A percentile compares a stretch with the other conserved stretches of the same genome.
Conservation (phyloP, 2,888 invertebrate species). For the Calameuta pallipes region DNA sequence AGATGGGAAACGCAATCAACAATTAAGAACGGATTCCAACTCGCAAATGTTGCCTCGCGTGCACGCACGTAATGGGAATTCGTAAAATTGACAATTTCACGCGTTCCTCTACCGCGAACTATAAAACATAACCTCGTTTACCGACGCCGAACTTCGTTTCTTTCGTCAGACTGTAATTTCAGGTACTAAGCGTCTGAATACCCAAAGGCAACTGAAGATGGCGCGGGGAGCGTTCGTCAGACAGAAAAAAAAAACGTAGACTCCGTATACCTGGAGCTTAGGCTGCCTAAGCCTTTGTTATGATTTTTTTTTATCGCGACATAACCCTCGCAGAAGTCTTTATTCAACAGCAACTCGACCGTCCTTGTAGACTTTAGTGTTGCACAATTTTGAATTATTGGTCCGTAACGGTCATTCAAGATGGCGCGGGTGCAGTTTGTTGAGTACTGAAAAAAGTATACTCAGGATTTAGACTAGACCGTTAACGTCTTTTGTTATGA, state of each 20-base stretch:
- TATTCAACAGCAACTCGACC: too few relatives aligned
- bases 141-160: neutral
- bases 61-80: neutral
- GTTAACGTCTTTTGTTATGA: too few relatives aligned
- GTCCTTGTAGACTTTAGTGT: too few relatives aligned
- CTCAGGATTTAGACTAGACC: too few relatives aligned
- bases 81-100: neutral
- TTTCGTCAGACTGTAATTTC: neutral
- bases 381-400: too few relatives aligned
- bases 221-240: neutral
- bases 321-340: too few relatives aligned
- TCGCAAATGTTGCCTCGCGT: neutral
- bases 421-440: too few relatives aligned
- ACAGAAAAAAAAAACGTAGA: too few relatives aligned
- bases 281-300: too few relatives aligned
- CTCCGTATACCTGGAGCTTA: too few relatives aligned
- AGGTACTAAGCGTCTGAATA: neutral
- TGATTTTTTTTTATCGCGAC: too few relatives aligned
- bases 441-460: neutral
- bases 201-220: neutral
- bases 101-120: neutral
- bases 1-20: neutral
- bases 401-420: too few relatives aligned
- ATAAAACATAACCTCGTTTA: neutral
- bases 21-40: neutral